Percentiles rank a stretch among this genome's conserved stretches.
These are phyloP conservation scores for Nothocercus nigrocapillus DNA, from an alignment of 2,113 vertebrate genomes.

Conservation along the genomic window DNA sequence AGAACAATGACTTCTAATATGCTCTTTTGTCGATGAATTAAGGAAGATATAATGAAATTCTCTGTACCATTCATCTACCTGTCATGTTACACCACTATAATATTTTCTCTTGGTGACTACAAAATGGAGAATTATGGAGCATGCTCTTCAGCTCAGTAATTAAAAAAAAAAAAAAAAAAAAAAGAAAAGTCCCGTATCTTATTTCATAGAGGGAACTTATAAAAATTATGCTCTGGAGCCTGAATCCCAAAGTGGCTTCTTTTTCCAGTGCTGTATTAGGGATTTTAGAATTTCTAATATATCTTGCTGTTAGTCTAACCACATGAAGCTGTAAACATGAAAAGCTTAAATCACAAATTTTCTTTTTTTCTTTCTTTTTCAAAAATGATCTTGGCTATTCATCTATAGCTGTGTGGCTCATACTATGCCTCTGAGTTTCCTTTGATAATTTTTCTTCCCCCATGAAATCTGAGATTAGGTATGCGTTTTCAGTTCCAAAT, in stretches of 20 bases:
- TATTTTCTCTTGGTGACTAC: slow-evolving; percentile 21
- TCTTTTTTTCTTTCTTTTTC: neutral
- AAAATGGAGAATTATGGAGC: slow-evolving; percentile 41
- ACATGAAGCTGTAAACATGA: neutral
- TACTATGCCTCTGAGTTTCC: neutral
- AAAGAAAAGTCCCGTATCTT: neutral
- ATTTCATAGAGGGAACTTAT: neutral
- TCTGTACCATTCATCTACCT: slow-evolving; percentile 34
- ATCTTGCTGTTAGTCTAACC: neutral
- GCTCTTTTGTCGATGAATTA: slow-evolving; percentile 45
- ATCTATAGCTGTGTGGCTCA: neutral
- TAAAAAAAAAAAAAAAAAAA: slow-evolving; percentile 1
- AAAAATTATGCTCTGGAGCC: neutral
- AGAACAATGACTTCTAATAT: slow-evolving; percentile 1
- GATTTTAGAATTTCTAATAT: neutral
- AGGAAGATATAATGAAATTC: slow-evolving; percentile 41
- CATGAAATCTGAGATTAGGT: neutral
- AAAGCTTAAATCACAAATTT: neutral
- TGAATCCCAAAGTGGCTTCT: neutral
- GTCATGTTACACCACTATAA: slow-evolving; percentile 33
- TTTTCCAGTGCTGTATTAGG: neutral
- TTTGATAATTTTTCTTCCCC: neutral
- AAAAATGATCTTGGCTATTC: neutral
- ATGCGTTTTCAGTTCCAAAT: neutral
- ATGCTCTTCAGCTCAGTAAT: neutral